Base-by-base conservation (phyloP, 2,797 vertebrate species). In the Molossus molossus region DNA sequence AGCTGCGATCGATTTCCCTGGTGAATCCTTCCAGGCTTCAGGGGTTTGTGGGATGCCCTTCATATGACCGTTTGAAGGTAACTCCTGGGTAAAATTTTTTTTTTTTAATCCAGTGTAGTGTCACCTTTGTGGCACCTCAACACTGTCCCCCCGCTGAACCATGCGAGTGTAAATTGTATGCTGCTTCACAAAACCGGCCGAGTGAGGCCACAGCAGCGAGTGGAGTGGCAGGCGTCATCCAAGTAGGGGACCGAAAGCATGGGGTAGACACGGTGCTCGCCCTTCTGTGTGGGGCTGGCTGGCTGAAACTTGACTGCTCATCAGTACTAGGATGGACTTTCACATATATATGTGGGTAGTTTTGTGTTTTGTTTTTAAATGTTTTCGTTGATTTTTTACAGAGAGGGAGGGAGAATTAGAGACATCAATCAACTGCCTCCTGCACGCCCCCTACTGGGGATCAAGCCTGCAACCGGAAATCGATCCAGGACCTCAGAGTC, bases 291-390 rank as follows among this genome's bases (percentile, higher is more conserved):
- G 0, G 57, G 25, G 33, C 45, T 3, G 4, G 69, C 90, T 45
- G n/a, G 50, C 60, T 0, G 33, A 13, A n/a, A 21, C 9, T 8
- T 5, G 69, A 2, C 50, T 60, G 1, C 50, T 33, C 23, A 3
- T 50, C 15, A 5, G 9, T 9, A 4, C n/a, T 21, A 0, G 14
- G 9, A 18, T 45, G 25, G 45, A 3, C 55, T 65, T 77, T 23
- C 50, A 79, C 60, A 25, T 20, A 17, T 5, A 9, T 48, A 17
- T 27, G 48, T 69, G 67, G 37, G n/a, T 5, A 45, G 40, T 45
- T 33, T 33, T 33, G 33, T 33, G 2, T 33, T 33, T 33, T 45
- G 40, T 45, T 45, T 45, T 45, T 45, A 45, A 45, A 45, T 45
- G 40, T 45, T 45, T 45, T 45, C 40, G 40, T 45, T 45, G 40